These are phyloP conservation scores for Montipora cactus DNA, from an alignment of 64 coral and sea anemone species.

Conservation along the genomic window DNA sequence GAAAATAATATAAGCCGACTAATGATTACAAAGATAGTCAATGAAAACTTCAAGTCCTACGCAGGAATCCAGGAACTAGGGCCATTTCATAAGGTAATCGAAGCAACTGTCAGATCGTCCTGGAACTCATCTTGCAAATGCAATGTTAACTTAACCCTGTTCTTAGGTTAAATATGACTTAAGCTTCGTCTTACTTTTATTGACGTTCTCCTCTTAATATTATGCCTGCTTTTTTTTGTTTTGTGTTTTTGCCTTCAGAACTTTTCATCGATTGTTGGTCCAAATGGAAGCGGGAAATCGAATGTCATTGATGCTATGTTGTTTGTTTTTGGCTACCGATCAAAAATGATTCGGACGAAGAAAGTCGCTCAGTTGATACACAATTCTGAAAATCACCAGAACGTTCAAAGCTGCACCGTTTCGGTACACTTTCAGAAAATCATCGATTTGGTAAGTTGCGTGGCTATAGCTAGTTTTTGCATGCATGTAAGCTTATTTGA, in stretches of 20 bases:
- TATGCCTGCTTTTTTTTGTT: not conserved
- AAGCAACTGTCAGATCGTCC: no score
- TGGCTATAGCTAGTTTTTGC: not conserved
- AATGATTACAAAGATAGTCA: constrained; percentile 99
- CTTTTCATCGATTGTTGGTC: constrained; percentile 98
- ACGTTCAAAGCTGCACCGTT: constrained; percentile 88
- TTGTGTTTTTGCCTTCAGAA: constrained; percentile 57
- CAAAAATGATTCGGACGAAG: constrained; percentile 98
- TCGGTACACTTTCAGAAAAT: constrained; percentile 96
- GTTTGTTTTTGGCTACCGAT: constrained; percentile 98
- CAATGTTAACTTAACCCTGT: no score
- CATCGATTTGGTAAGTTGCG: constrained; percentile 87
- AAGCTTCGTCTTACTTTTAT: no score
- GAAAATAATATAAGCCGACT: constrained; percentile 64
- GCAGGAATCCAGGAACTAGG: constrained; percentile 93
- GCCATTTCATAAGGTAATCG: constrained; percentile 95
- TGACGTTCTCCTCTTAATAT: no score
- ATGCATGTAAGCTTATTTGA: no score
- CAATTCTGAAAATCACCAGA: constrained; percentile 92
- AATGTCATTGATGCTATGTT: constrained; percentile 99
- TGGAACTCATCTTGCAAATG: no score
- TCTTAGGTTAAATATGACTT: no score
- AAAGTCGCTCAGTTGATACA: constrained; percentile 98
- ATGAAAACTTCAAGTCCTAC: constrained; percentile 99
- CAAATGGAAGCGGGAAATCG: constrained; percentile 98